Base-by-base conservation (phyloP, 1,140 invertebrate species). In the Meloidogyne exigua region DNA sequence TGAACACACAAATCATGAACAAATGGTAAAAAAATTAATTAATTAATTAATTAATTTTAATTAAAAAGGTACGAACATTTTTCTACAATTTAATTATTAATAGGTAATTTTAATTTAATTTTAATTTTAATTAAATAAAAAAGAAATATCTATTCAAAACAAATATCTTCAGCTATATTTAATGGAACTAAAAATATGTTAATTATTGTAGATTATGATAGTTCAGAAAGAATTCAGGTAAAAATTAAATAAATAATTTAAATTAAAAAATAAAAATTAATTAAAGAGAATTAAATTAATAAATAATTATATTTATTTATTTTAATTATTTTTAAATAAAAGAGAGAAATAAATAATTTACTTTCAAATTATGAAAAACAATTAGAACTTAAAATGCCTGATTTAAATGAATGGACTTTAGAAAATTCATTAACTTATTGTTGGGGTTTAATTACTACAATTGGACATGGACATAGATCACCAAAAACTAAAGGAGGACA, bases 341-440 rank as follows among this genome's bases (percentile, higher is more conserved):
- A 80, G 76, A 64, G 72, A 25, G 39, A 67, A 12, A 64, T 80
- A 18, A 44, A 76, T 21, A 63, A 78, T 13, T 70, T 66, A 23
- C 65, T 80, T 25, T 42, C 49, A 28, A 66, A 73, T 10, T 80
- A 82, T 57, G 79, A 80, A 36, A 57, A 68, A 64, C 26, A 80
- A 44, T 62, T 80, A n/a, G 32, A 80, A 36, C 25, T 79, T 36
- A 23, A 67, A 36, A 28, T 80, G 70, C 78, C 78, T 23, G 49
- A 76, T 39, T 39, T 64, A 72, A 62, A 79, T 39, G 79, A 82
- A 68, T 80, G 79, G 79, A 82, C 79, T 12, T 23, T 80, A 26
- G 78, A 65, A 15, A 80, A 80, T 65, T 80, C 79, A 4, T 72
- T 80, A 25, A 81, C 74, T 44, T 80, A 82, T 49, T 77, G 78